phyloP scores from a whole-genome alignment of 2,797 vertebrate genomes.

The Labeo calbasu region DNA sequence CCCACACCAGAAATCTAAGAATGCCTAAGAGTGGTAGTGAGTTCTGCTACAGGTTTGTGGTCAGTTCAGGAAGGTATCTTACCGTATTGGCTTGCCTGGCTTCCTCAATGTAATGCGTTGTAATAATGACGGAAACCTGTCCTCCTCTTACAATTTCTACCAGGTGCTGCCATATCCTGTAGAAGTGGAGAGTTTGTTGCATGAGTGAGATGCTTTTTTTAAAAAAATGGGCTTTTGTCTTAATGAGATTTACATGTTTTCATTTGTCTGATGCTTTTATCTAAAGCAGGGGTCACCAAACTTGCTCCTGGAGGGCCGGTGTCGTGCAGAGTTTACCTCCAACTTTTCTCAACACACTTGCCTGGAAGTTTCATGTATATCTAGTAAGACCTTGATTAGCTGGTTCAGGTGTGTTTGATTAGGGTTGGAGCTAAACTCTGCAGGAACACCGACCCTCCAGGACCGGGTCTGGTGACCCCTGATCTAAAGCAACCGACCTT shows the following conservation, averaged over 20 bases:
- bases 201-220: neutral
- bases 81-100: slow-evolving; percentile 83
- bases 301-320: no score
- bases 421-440: no score
- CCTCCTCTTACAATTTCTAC: slow-evolving; percentile 82
- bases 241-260: neutral
- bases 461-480: no score
- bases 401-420: no score
- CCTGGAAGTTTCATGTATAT: no score
- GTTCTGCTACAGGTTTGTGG: neutral
- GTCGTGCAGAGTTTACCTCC: no score
- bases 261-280: neutral
- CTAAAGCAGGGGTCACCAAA: neutral
- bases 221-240: neutral
- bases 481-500: neutral
- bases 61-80: slow-evolving; percentile 60
- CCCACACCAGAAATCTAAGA: neutral
- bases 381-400: no score
- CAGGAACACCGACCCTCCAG: no score
- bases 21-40: neutral
- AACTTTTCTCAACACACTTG: no score
- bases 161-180: slow-evolving; percentile 85
- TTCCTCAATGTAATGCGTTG: slow-evolving; percentile 85
- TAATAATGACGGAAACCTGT: slow-evolving; percentile 83
- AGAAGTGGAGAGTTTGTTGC: neutral